Evolutionary conservation across 2,797 vertebrate species (phyloP).

Genomic region (Clarias fuscus): DNA sequence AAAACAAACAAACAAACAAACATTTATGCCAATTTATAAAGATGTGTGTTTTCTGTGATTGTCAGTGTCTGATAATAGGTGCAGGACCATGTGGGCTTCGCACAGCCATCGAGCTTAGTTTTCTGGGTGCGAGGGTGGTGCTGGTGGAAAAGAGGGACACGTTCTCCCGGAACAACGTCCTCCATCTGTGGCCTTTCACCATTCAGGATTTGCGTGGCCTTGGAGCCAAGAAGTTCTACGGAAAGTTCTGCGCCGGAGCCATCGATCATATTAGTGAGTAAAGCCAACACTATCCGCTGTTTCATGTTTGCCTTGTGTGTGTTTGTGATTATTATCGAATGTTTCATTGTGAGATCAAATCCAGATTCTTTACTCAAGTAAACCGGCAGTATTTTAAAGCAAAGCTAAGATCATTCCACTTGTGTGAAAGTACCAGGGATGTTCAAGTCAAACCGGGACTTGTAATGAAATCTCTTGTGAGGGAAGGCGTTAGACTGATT

Average conservation of each 20-base stretch:
- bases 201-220: constrained; percentile 93
- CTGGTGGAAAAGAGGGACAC: constrained; percentile 95
- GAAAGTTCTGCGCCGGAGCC: constrained; percentile 92
- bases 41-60: constrained; percentile 30
- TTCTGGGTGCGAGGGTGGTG: constrained; percentile 91
- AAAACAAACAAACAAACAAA: not conserved
- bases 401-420: not conserved
- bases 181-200: constrained; percentile 96
- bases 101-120: constrained; percentile 89
- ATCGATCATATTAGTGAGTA: constrained; percentile 97
- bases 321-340: not conserved
- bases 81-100: constrained; percentile 94
- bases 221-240: constrained; percentile 94
- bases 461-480: too few relatives aligned
- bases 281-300: not conserved
- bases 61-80: constrained; percentile 92
- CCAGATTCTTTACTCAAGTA: not conserved
- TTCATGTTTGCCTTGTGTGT: not conserved
- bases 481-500: too few relatives aligned
- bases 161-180: constrained; percentile 94
- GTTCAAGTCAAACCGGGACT: too few relatives aligned
- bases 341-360: not conserved
- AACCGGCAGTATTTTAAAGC: not conserved
- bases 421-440: not conserved
- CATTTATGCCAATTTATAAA: too few relatives aligned